These are phyloP conservation scores for Sitophilus oryzae DNA, from an alignment of 1,140 invertebrate genomes.

Conservation along the genomic window DNA sequence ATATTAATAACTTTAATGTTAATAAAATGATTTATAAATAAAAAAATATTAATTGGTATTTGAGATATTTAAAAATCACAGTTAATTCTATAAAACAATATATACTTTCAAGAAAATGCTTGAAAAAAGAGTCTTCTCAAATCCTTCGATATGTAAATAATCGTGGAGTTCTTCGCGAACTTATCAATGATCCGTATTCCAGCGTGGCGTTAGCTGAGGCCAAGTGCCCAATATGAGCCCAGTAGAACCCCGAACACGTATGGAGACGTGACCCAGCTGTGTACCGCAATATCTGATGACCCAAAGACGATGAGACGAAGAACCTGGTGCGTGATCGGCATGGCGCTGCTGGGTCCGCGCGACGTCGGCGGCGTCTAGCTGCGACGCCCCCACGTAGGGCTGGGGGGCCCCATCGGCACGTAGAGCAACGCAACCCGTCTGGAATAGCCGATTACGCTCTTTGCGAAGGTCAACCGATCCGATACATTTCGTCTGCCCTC, in stretches of 20 bases:
- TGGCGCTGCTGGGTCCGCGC: conserved; percentile 31
- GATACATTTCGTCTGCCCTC: background rate
- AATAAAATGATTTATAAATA: too few relatives aligned
- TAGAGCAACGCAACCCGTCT: conserved; percentile 13
- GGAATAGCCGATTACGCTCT: conserved; percentile 20
- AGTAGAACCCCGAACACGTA: conserved; percentile 42
- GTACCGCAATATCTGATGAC: conserved; percentile 39
- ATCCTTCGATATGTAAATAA: background rate
- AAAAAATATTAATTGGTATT: too few relatives aligned
- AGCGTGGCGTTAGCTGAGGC: conserved; percentile 21
- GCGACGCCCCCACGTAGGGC: conserved; percentile 9
- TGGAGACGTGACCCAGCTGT: conserved; percentile 42
- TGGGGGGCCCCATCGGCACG: conserved; percentile 10
- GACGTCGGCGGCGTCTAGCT: conserved; percentile 13
- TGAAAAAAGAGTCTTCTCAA: too few relatives aligned
- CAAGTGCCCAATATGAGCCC: conserved; percentile 36
- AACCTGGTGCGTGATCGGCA: conserved; percentile 35
- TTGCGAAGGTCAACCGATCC: conserved; percentile 1
- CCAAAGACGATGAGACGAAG: conserved; percentile 38
- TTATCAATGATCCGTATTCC: conserved; percentile 12
- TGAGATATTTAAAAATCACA: too few relatives aligned
- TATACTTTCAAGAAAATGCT: too few relatives aligned
- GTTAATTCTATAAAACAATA: too few relatives aligned
- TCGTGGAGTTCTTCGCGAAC: conserved; percentile 1
- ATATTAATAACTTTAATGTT: too few relatives aligned